Percentiles rank a stretch among this genome's conserved stretches.
Evolutionary conservation across 1,140 invertebrate species (phyloP).

Genomic region (Pogonognathellus flavescens): DNA sequence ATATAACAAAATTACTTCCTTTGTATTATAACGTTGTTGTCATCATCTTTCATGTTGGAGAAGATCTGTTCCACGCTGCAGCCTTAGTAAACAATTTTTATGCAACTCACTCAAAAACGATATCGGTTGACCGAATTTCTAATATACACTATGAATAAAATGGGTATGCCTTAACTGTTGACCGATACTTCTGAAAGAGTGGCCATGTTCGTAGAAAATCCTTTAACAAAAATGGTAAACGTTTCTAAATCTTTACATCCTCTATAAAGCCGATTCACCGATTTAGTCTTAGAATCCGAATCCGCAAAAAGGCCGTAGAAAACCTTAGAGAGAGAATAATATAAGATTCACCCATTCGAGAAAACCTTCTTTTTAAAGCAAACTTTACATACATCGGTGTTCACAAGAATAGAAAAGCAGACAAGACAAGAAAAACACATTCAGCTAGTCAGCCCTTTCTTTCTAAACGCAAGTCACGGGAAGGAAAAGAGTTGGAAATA

Average conservation of each 20-base stretch:
- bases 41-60: too few species aligned
- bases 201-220: too few species aligned
- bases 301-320: background rate
- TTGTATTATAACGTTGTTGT: too few species aligned
- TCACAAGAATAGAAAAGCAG: slow-evolving; percentile 15
- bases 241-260: slow-evolving; percentile 4
- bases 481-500: background rate
- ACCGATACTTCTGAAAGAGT: too few species aligned
- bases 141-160: too few species aligned
- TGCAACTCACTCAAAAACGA: too few species aligned
- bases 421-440: slow-evolving; percentile 17
- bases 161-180: too few species aligned
- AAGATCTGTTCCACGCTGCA: too few species aligned
- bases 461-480: background rate
- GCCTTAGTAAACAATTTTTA: too few species aligned
- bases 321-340: background rate
- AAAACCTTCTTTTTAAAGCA: slow-evolving; percentile 21
- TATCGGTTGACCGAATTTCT: too few species aligned
- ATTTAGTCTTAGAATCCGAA: background rate
- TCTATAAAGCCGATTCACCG: background rate
- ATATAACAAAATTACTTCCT: too few species aligned
- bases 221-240: background rate
- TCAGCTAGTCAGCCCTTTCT: slow-evolving; percentile 20
- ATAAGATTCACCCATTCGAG: background rate
- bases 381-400: slow-evolving; percentile 28